phyloP scores from a whole-genome alignment of 92 coral and sea anemone species.

The Heteractis magnifica region DNA sequence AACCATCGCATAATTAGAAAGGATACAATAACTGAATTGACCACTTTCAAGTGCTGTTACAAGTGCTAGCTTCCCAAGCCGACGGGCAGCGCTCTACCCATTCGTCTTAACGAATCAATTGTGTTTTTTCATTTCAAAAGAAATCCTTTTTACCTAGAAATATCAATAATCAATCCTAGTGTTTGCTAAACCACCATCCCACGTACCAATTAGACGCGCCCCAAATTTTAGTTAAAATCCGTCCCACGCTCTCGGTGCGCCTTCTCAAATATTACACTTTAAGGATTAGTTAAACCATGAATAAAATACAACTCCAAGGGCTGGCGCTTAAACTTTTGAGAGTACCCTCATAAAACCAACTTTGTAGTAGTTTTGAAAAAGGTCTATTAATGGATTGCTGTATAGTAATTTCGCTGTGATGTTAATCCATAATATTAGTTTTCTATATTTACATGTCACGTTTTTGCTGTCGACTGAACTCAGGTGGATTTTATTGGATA shows the following conservation, averaged over 20 bases:
- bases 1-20: neutral
- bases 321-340: neutral
- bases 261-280: neutral
- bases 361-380: too few species aligned
- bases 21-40: neutral
- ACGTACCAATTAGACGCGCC: slow-evolving; percentile 20
- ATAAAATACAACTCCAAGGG: neutral
- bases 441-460: neutral
- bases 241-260: slow-evolving; percentile 1
- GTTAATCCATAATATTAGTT: neutral
- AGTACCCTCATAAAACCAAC: neutral
- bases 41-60: neutral
- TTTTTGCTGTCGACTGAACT: neutral
- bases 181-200: slow-evolving; percentile 23
- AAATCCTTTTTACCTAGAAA: neutral
- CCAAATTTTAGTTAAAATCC: neutral
- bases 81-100: neutral
- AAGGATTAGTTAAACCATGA: neutral
- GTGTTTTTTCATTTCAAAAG: neutral
- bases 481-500: neutral
- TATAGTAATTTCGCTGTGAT: too few species aligned
- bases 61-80: neutral
- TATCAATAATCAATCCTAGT: slow-evolving; percentile 3
- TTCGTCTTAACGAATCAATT: neutral
- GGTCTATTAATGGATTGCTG: too few species aligned